Percentiles rank a stretch among this genome's conserved stretches.
These are phyloP conservation scores for Saimiri boliviensis DNA, from an alignment of 2,113 vertebrate genomes.

Conservation along the genomic window DNA sequence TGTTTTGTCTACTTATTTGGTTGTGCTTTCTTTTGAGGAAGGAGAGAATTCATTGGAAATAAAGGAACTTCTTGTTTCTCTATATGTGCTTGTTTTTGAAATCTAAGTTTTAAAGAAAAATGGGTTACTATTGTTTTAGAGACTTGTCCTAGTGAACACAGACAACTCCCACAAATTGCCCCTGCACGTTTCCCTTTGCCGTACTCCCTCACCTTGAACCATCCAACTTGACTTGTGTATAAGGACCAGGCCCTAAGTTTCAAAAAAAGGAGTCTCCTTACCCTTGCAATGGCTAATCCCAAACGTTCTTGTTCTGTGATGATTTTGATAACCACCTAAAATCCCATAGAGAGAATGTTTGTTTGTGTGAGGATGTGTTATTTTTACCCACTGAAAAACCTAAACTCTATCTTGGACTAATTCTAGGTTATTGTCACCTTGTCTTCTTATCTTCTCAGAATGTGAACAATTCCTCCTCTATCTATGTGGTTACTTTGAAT, in stretches of 20 bases:
- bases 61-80: neutral
- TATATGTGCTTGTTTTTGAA: neutral
- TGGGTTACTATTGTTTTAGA: neutral
- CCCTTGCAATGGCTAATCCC: neutral
- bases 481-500: conserved; percentile 63
- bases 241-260: neutral
- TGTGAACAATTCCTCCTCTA: conserved; percentile 43
- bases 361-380: neutral
- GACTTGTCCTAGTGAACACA: neutral
- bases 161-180: neutral
- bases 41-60: neutral
- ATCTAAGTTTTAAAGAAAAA: conserved; percentile 4
- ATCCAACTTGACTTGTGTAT: neutral
- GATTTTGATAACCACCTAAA: neutral
- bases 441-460: conserved; percentile 58
- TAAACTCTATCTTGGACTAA: conserved; percentile 58
- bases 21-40: conserved; percentile 12
- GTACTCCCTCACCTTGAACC: neutral
- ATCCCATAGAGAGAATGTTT: neutral
- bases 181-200: neutral
- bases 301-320: neutral
- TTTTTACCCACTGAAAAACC: neutral
- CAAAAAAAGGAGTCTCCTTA: neutral
- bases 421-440: conserved; percentile 75
- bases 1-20: neutral